Evolutionary conservation across 2,113 vertebrate genomes (phyloP).

Genomic region (Brachyhypopomus gauderio): DNA sequence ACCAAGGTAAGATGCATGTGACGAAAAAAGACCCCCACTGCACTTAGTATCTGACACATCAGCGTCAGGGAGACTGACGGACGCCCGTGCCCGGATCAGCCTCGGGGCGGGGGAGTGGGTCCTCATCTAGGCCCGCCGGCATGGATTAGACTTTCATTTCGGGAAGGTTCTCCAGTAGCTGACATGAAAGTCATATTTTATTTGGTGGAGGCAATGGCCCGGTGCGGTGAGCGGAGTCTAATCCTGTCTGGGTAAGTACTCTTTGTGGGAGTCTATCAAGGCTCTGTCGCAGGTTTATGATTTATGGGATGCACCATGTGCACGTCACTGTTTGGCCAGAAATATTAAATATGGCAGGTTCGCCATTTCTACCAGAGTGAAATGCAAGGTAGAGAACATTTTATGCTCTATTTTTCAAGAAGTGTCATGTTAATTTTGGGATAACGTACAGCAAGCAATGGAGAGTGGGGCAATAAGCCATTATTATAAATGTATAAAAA

Average conservation of each 20-base stretch:
- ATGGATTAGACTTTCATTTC: conserved; percentile 5
- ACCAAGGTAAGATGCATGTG: too few species aligned
- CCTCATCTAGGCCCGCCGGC: not conserved
- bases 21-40: too few species aligned
- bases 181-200: not conserved
- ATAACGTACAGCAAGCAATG: not conserved
- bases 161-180: conserved; percentile 6
- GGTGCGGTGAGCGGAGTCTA: not conserved
- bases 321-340: not conserved
- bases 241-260: conserved; percentile 1
- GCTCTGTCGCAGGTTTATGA: not conserved
- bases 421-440: not conserved
- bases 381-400: not conserved
- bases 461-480: not conserved
- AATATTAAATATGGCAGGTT: not conserved
- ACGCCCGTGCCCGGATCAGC: not conserved
- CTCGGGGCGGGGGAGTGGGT: too few species aligned
- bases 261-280: not conserved
- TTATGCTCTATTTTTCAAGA: not conserved
- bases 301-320: not conserved
- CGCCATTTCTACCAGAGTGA: not conserved
- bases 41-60: not conserved
- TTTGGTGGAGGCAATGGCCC: not conserved
- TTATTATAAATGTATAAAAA: too few species aligned
- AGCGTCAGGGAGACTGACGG: not conserved